phyloP scores from a whole-genome alignment of 1,140 invertebrate genomes.

The Heliconius congener region DNA sequence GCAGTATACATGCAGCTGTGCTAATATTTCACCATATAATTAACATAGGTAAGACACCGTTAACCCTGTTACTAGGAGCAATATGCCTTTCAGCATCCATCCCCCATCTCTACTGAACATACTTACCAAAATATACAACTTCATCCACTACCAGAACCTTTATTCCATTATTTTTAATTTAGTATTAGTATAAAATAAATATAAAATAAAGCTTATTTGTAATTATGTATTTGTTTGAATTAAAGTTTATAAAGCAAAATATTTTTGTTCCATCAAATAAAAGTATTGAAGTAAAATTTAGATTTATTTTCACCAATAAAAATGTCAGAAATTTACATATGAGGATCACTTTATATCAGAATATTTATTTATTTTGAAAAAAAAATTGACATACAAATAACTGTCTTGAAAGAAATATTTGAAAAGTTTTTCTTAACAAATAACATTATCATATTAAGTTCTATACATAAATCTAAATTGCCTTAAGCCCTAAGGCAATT shows the following conservation, averaged over 20 bases:
- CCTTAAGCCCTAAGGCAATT: constrained; percentile 3
- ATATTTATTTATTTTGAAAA: not conserved
- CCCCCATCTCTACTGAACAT: too few species aligned
- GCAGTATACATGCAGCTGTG: too few species aligned
- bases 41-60: too few species aligned
- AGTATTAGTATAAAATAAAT: not conserved
- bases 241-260: not conserved
- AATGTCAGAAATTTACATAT: not conserved
- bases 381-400: not conserved
- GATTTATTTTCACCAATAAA: constrained; percentile 1
- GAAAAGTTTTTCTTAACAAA: not conserved
- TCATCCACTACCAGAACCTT: too few species aligned
- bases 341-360: not conserved
- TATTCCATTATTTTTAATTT: not conserved
- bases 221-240: not conserved
- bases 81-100: too few species aligned
- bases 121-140: too few species aligned
- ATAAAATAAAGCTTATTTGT: not conserved
- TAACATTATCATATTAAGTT: not conserved
- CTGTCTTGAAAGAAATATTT: not conserved
- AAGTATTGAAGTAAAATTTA: not conserved
- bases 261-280: not conserved
- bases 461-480: not conserved
- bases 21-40: too few species aligned
- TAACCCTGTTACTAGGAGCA: too few species aligned